Base-by-base conservation (phyloP, 2,888 invertebrate genomes). In the Linnaemya tessellans region DNA sequence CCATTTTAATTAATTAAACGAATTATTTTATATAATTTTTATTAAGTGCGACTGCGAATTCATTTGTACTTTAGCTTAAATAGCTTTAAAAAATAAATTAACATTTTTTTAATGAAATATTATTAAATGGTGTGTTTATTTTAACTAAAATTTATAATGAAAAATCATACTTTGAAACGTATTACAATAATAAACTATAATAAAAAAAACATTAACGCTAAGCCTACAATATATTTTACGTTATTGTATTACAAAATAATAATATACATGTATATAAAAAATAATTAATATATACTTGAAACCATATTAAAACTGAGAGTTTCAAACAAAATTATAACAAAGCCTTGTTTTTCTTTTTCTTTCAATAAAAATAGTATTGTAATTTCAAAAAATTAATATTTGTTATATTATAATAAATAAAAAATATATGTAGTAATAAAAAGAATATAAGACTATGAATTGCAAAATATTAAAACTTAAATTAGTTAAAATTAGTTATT, bases 301-400 rank as follows among this genome's bases (percentile, higher is more conserved):
- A 51, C 30, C 30, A 30, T 30, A 30, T 30, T 51, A 9, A 51
- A 51, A 22, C 20, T 51, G 20, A 22, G 18, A 51, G 49, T 49
- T 51, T 51, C 2, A 51, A 51, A 22, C 3, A 51, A 51, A 51
- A 51, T 30, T 20, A 10, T 20, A 20, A 49, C 1, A 49, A n/a
- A 20, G 30, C 51, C 51, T 22, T 51, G 51, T 20, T 51, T 22
- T 51, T 30, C 30, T 30, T 30, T 30, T 30, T 30, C 30, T 15
- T 51, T 20, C 49, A 18, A 49, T 49, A 22, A 20, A 51, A 51
- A 51, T 20, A 20, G 10, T 15, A 51, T 51, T 51, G 51, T 51
- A 51, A 51, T 51, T 51, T 51, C 51, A 51, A 51, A 51, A 22
- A 51, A 51, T 20, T 51, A 51, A 51, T 51, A 43, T 30, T 30